Base-by-base conservation (phyloP, 2,797 vertebrate species). In the Channa striata region DNA sequence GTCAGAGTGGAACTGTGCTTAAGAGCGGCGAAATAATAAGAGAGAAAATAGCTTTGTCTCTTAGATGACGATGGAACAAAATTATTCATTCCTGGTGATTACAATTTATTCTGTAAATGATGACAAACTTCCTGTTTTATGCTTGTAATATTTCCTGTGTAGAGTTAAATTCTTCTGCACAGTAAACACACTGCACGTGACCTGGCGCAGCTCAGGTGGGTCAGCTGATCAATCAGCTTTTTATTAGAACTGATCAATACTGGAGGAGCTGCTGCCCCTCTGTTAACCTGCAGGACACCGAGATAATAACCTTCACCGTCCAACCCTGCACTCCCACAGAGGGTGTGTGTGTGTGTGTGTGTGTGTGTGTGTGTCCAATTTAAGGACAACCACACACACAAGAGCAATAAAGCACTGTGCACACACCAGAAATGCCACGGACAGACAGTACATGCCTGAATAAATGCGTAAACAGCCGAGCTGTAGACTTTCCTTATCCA, bases 271-370 rank as follows among this genome's bases (percentile, higher is more conserved):
- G 59, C 39, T 53, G 48, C 21, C 11, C 60, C 37, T 11, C 13
- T 7, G 36, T 80, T 83, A 44, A 53, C 57, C 77, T 60, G 69
- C 57, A 73, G 36, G 23, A 63, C 23, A 13, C 61, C 17, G 17
- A 67, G 48, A 59, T 56, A 67, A 57, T 37, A 62, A 64, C 73
- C 66, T 64, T 72, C 36, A 52, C 20, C 2, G 10, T 39, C 25
- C 56, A 34, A 44, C 50, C 40, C 44, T 19, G 23, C 53, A 4
- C 47, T 17, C 44, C 52, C 23, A 42, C 19, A 66, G 25, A 30
- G 48, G 47, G n/a, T n/a, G n/a, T n/a, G n/a, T n/a, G n/a, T n/a
- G n/a, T n/a, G n/a, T 36, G 56, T 36, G 19, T 21, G 11, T 11
- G 36, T 37, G 36, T 6, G 1, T 30, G 25, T 30, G 25, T 20